Percentiles rank a stretch among this genome's conserved stretches.
Conservation (phyloP, 2,888 invertebrate genomes). For the Drosophila nigritarsus region DNA sequence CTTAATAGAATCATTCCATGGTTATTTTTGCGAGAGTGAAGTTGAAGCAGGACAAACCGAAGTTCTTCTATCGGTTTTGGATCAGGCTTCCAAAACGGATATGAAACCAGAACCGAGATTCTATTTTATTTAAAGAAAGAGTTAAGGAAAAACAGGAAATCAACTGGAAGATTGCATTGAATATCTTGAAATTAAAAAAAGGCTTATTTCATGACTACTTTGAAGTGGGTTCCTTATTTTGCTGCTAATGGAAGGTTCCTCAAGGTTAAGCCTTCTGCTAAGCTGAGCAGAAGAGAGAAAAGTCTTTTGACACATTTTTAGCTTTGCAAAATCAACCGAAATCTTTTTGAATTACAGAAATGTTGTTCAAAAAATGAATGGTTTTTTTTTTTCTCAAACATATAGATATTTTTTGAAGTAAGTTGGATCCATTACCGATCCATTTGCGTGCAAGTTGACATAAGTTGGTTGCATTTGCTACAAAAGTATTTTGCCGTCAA, state of each 20-base stretch:
- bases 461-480: conserved; percentile 5
- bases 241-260: neutral
- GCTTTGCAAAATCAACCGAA: neutral
- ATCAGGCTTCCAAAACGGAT: neutral
- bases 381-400: neutral
- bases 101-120: neutral
- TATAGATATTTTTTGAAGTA: neutral
- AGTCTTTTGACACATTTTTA: neutral
- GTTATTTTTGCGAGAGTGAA: neutral
- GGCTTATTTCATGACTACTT: too few relatives aligned
- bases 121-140: too few relatives aligned
- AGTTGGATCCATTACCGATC: conserved; percentile 23
- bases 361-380: neutral
- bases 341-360: neutral
- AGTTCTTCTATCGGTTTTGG: neutral
- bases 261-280: neutral
- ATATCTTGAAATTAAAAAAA: too few relatives aligned
- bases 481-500: conserved; percentile 18
- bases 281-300: neutral
- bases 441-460: conserved; percentile 21
- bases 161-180: too few relatives aligned
- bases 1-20: neutral
- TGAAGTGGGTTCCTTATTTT: too few relatives aligned
- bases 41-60: neutral
- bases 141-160: too few relatives aligned